These are phyloP conservation scores for Syrrhaptes paradoxus DNA, from an alignment of 2,113 vertebrate genomes.

Conservation along the genomic window DNA sequence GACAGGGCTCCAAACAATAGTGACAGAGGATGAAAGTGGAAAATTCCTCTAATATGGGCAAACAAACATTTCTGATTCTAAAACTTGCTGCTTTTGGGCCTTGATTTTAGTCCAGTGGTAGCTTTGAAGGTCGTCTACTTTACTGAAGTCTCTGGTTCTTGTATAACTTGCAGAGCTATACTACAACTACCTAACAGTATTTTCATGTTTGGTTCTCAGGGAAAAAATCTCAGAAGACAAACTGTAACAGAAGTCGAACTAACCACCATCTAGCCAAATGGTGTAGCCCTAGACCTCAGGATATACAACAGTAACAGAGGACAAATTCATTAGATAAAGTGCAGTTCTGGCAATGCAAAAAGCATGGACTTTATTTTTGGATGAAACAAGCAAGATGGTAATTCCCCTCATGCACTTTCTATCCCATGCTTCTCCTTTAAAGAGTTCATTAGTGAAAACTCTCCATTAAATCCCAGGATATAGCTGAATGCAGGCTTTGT, in stretches of 20 bases:
- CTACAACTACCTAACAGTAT: background rate
- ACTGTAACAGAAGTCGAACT: background rate
- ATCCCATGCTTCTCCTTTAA: background rate
- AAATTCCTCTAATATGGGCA: background rate
- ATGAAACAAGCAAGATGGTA: constrained; percentile 20
- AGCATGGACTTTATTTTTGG: constrained; percentile 3
- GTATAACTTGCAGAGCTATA: background rate
- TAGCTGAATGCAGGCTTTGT: background rate
- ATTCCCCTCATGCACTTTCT: background rate
- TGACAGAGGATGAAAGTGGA: background rate
- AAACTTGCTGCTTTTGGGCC: background rate
- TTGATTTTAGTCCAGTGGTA: background rate
- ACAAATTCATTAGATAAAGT: constrained; percentile 24
- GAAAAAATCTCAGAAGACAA: background rate
- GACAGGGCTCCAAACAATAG: background rate
- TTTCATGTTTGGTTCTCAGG: background rate
- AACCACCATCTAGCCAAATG: background rate
- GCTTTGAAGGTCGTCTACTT: background rate
- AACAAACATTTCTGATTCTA: background rate
- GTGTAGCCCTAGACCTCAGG: background rate
- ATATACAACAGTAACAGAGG: background rate
- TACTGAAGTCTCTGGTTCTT: background rate
- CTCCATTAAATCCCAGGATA: background rate
- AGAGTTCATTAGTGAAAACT: background rate
- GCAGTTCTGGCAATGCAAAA: constrained; percentile 32